Base-by-base conservation (phyloP, 2,888 invertebrate genomes). In the Petrolisthes cinctipes region DNA sequence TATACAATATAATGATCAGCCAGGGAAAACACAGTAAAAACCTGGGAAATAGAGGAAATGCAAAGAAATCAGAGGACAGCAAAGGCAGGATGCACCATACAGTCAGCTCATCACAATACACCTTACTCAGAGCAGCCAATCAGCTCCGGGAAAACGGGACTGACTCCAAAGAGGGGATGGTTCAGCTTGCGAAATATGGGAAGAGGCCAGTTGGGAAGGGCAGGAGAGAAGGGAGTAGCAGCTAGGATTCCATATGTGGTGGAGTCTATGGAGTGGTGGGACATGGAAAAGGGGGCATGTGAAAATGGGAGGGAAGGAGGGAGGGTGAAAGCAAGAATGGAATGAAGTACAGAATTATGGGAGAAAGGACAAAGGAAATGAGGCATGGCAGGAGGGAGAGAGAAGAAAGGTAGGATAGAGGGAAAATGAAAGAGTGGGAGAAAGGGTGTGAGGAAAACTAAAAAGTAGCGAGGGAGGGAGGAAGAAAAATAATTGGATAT, bases 91-190 rank as follows among this genome's bases (percentile, higher is more conserved):
- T 11, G 20, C 71, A 71, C n/a, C 71, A 37, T 37, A 37, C 71
- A 71, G 71, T n/a, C 71, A 71, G 71, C 71, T 37, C 37, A 37
- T 37, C 71, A 71, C 71, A n/a, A n/a, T 6, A n/a, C 71, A 71
- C n/a, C 71, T 71, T 71, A 71, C 71, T 11, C n/a, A n/a, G 71
- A 71, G 71, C 71, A 71, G 71, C 71, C 71, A 71, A 11, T 20
- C 71, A 71, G 20, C n/a, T 9, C 71, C 6, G 71, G 71, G 71
- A 9, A 61, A n/a, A 71, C 2, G 71, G n/a, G 71, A 71, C 14
- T n/a, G 71, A n/a, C 20, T n/a, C 17, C 71, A 71, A n/a, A n/a
- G 20, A 71, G 20, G 17, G 14, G 71, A 14, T 71, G 71, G 20
- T 61, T 61, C 37, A 61, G 61, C 61, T 61, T 37, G 76, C 23